Evolutionary conservation across 2,797 vertebrate genomes (phyloP), one percentile per base, ranked within the genome.

Genomic region (Alauda arvensis): DNA sequence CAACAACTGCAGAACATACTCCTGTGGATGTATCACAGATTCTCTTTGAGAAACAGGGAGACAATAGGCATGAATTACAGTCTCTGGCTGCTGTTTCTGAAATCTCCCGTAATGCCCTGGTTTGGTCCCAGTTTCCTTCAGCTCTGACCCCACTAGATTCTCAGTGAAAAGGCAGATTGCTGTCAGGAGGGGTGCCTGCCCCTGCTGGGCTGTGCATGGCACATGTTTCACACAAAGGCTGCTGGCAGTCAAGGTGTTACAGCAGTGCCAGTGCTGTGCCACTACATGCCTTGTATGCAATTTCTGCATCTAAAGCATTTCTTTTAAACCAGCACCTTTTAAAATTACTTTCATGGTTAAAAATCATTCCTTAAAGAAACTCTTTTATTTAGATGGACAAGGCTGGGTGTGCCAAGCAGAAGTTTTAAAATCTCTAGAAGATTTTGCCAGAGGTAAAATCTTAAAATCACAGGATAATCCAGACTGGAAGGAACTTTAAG

Each of bases 131-230:
- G 3, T 56, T 49, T 75, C 46, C 8, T 55, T 68, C 43, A 60
- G 43, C 33, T 68, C 20, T 75, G 55, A 34, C 65, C 28, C 53
- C 37, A 23, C 37, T 13, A 14, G 17, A 33, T 29, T 14, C 37
- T 17, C 8, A 2, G 23, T 29, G 45, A 53, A 69, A 84, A 85
- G 23, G 40, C 82, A 77, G 48, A 21, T 10, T 53, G 18, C 29
- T 68, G 23, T 15, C 23, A 43, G 45, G 45, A 65, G 31, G 0
- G 9, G 13, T 2, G 1, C 23, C 63, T 63, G 66, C 52, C 43
- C 61, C 40, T 0, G 0, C 61, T 24, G 12, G 28, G 25, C 55
- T 57, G 34, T 26, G 39, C 0, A 0, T 6, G 14, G 31, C 61
- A 69, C 10, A 1, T 0, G 0, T 39, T 34, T 31, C 46, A 48